Base-by-base conservation (phyloP, 2,797 vertebrate species). In the Chelmon rostratus region DNA sequence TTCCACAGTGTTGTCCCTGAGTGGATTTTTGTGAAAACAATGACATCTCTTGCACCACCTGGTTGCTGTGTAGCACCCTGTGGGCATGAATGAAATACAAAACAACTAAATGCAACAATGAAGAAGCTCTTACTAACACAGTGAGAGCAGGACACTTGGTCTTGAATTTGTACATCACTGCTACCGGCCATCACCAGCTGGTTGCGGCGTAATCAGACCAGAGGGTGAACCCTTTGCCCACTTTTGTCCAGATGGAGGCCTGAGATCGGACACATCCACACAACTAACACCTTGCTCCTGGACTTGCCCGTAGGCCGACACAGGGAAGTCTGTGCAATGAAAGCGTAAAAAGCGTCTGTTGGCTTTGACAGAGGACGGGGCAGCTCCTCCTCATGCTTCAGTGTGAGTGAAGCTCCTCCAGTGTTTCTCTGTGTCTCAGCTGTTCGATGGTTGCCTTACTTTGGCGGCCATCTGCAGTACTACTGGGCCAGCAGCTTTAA, bases 231-330 rank as follows among this genome's bases (percentile, higher is more conserved):
- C 85, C 63, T 78, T 67, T 78, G 83, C 81, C 79, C 81, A 81
- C 75, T 82, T 78, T 73, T 61, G 64, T 79, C 79, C 89, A 94
- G 91, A 94, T 92, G 88, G 90, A 91, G 53, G 72, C 67, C 82
- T 84, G 81, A 81, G 69, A 90, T 81, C 47, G 54, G 72, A 89
- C 81, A 73, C 86, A 90, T 84, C 79, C 79, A 76, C 82, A 84
- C 72, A 88, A 63, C 76, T 66, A 87, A 79, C 78, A 66, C 70
- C 52, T 76, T 35, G 79, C 82, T 83, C 49, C 65, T 23, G 64
- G 78, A 76, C 78, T 75, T 64, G 76, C 81, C 81, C 83, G 69
- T 69, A 68, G 81, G 82, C 78, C 49, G 61, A 79, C 65, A 46
- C 31, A 35, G 67, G 66, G 78, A 85, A 82, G 68, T 84, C 77